Conservation (phyloP, 2,888 invertebrate species). For the Macrophya annulata region DNA sequence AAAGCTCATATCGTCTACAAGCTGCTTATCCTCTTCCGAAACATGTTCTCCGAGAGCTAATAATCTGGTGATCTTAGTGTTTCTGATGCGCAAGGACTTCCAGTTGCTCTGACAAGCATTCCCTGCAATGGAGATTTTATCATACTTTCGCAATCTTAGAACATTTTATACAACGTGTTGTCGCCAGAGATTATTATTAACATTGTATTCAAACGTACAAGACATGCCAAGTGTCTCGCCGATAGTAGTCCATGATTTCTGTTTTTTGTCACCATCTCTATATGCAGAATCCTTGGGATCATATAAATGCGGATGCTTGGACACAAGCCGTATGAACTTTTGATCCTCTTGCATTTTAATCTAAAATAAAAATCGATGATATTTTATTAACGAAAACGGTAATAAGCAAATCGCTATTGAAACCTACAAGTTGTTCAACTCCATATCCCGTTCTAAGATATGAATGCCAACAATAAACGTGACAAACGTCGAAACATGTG, state of each 20-base stretch:
- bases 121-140: not conserved
- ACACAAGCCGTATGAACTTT: not conserved
- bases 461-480: not conserved
- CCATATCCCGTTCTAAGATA: not conserved
- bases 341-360: not conserved
- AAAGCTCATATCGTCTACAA: not conserved
- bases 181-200: not conserved
- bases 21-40: not conserved
- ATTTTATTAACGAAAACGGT: not conserved
- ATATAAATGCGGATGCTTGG: not conserved
- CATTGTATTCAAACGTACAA: not conserved
- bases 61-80: not conserved
- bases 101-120: not conserved
- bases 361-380: not conserved
- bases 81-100: not conserved
- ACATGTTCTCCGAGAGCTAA: not conserved
- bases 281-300: not conserved
- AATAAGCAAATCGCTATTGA: not conserved
- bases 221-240: conserved; percentile 8
- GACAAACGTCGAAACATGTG: not conserved
- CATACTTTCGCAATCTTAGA: not conserved
- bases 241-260: not conserved
- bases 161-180: not conserved
- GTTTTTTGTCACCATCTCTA: not conserved
- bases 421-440: too few species aligned